A percentile compares a stretch with the other conserved stretches of the same genome.
Conservation (phyloP, 2,113 vertebrate species). For the Anarrhichthys ocellatus region DNA sequence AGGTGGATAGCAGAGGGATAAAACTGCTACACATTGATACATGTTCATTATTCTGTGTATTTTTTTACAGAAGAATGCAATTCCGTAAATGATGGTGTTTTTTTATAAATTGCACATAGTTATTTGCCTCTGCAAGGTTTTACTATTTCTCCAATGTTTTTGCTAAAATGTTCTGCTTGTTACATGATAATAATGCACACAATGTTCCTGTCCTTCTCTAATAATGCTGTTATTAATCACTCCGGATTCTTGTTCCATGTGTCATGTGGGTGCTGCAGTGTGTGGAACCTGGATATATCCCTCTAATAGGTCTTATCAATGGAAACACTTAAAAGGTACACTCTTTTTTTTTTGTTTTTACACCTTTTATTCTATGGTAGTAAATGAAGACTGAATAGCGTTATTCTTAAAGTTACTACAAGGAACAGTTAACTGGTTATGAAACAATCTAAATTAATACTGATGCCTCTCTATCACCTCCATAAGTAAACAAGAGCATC, state of each 20-base stretch:
- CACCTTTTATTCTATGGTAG: slow-evolving; percentile 24
- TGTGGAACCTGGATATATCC: slow-evolving; percentile 84
- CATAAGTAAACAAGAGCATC: background rate
- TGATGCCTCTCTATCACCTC: background rate
- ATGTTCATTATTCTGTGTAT: background rate
- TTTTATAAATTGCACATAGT: background rate
- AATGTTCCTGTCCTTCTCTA: slow-evolving; percentile 58
- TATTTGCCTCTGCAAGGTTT: background rate
- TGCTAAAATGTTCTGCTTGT: slow-evolving; percentile 17
- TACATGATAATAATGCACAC: slow-evolving; percentile 14
- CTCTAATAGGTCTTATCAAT: slow-evolving; percentile 81
- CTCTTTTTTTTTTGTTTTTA: slow-evolving; percentile 66
- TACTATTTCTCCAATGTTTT: background rate
- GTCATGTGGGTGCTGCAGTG: slow-evolving; percentile 80
- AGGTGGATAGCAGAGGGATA: background rate
- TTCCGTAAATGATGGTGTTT: background rate
- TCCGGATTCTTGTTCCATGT: slow-evolving; percentile 76
- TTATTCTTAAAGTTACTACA: slow-evolving; percentile 2
- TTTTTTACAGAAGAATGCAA: background rate
- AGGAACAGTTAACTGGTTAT: background rate
- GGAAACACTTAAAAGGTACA: slow-evolving; percentile 83
- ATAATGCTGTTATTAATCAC: slow-evolving; percentile 68
- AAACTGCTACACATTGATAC: background rate
- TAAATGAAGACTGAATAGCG: background rate
- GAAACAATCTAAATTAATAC: background rate